Base-by-base conservation (phyloP, 2,888 invertebrate species). In the Drosophila leonis region DNA sequence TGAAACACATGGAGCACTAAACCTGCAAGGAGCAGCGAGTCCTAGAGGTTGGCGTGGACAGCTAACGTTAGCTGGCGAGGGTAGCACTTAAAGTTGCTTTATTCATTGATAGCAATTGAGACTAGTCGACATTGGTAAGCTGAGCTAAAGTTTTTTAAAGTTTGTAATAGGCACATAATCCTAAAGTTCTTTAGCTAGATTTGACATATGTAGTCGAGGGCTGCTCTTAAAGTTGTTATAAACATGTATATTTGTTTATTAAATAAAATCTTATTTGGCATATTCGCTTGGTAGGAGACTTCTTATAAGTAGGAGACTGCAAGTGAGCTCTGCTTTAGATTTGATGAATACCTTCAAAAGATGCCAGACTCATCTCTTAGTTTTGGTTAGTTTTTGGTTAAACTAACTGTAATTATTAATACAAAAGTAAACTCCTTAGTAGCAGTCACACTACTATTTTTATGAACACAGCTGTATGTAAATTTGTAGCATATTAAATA, bases 1-100 rank as follows among this genome's bases (percentile, higher is more conserved):
- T 62, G 63, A 60, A 63, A 57, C 33, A 61, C 13, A 46, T n/a
- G 37, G 18, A 65, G 35, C 42, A 42, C 56, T 33, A 65, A 65
- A 24, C n/a, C 15, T 18, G 48, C 6, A 10, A 12, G 10, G 48
- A 18, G 31, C 48, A 3, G 31, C 48, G 1, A 18, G 29, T 31
- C 18, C 31, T 10, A 56, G 8, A 24, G 57, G n/a, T 44, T 20
- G 49, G 39, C 27, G 6, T n/a, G 29, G 35, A 31, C 42, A 35
- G 29, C 54, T 33, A 51, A 20, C 27, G 51, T 67, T 59, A 59
- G 39, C 37, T 35, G 12, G 15, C 57, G 57, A 46, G 57, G 57
- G 57, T 2, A 12, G 27, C 24, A 4, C 1, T 7, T n/a, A 18
- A 46, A 13, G 24, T 57, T 54, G 33, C 3, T 13, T 4, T 1